A percentile compares a stretch with the other conserved stretches of the same genome.
Evolutionary conservation across 2,797 vertebrate species (phyloP).

Genomic region (Gambusia yucatana): DNA sequence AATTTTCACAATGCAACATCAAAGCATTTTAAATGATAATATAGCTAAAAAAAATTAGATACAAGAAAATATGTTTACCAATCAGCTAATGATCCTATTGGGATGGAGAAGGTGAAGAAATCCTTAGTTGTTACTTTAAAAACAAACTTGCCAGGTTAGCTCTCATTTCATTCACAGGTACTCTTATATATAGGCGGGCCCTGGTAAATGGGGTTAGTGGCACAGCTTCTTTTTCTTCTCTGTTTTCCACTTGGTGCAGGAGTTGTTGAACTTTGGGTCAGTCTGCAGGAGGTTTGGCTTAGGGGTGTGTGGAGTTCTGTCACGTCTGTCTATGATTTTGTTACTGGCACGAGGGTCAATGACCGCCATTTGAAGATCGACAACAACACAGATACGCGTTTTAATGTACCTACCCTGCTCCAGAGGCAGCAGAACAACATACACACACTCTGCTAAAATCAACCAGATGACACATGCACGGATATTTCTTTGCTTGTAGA

Average conservation of each 20-base stretch:
- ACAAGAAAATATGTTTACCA: constrained; percentile 32
- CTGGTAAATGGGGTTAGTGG: constrained; percentile 53
- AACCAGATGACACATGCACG: background rate
- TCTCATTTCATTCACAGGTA: background rate
- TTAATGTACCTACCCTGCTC: constrained; percentile 12
- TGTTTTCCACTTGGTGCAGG: constrained; percentile 18
- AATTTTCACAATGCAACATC: background rate
- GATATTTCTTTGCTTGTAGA: background rate
- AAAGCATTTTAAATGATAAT: background rate
- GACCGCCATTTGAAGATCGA: constrained; percentile 24
- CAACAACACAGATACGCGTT: constrained; percentile 58
- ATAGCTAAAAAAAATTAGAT: background rate
- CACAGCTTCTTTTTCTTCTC: constrained; percentile 26
- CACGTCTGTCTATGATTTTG: constrained; percentile 49
- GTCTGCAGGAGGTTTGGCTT: constrained; percentile 40
- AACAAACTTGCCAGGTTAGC: background rate
- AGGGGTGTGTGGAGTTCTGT: constrained; percentile 7
- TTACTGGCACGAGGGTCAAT: constrained; percentile 45
- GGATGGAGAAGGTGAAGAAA: background rate
- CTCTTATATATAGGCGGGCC: constrained; percentile 33
- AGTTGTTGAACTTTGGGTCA: constrained; percentile 45
- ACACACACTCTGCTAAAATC: constrained; percentile 16
- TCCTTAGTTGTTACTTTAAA: background rate
- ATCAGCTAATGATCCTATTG: background rate
- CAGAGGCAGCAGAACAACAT: constrained; percentile 20